These are phyloP conservation scores for Halesus radiatus DNA, from an alignment of 1,140 invertebrate species.

Conservation along the genomic window DNA sequence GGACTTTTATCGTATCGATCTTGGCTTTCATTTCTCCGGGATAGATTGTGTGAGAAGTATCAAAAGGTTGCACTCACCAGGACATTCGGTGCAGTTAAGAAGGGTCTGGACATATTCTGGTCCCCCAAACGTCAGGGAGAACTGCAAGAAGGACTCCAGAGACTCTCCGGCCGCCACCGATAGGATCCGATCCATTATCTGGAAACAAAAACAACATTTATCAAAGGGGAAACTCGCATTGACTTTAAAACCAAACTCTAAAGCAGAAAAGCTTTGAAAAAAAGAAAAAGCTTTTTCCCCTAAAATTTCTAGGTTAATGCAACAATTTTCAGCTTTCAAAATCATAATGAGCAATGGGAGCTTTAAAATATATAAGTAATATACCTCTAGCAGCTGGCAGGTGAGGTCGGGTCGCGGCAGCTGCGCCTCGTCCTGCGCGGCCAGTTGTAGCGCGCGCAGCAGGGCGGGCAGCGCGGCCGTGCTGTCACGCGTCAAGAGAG, in stretches of 20 bases:
- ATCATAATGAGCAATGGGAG: too few relatives aligned
- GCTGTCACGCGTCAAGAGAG: slow-evolving; percentile 65
- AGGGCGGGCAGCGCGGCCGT: slow-evolving; percentile 67
- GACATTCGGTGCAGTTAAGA: slow-evolving; percentile 84
- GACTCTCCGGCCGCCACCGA: slow-evolving; percentile 89
- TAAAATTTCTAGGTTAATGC: too few relatives aligned
- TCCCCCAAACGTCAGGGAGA: slow-evolving; percentile 88
- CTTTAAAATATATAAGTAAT: too few relatives aligned
- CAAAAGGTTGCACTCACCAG: too few relatives aligned
- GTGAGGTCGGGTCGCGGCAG: slow-evolving; percentile 64
- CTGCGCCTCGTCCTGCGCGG: slow-evolving; percentile 64
- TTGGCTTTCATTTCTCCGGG: too few relatives aligned
- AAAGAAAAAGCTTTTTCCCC: too few relatives aligned
- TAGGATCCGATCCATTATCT: slow-evolving; percentile 94
- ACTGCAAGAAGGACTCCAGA: slow-evolving; percentile 81
- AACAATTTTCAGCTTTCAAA: too few relatives aligned
- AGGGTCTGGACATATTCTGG: slow-evolving; percentile 88
- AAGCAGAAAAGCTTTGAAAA: too few relatives aligned
- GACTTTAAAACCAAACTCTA: too few relatives aligned
- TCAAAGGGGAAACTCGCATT: too few relatives aligned
- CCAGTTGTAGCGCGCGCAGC: slow-evolving; percentile 66
- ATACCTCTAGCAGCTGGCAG: slow-evolving; percentile 66
- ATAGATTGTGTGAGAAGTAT: too few relatives aligned
- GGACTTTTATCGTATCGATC: too few relatives aligned
- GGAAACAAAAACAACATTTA: slow-evolving; percentile 55